Base-by-base conservation (phyloP, 1,140 invertebrate species). In the Drosophila kohkoa region DNA sequence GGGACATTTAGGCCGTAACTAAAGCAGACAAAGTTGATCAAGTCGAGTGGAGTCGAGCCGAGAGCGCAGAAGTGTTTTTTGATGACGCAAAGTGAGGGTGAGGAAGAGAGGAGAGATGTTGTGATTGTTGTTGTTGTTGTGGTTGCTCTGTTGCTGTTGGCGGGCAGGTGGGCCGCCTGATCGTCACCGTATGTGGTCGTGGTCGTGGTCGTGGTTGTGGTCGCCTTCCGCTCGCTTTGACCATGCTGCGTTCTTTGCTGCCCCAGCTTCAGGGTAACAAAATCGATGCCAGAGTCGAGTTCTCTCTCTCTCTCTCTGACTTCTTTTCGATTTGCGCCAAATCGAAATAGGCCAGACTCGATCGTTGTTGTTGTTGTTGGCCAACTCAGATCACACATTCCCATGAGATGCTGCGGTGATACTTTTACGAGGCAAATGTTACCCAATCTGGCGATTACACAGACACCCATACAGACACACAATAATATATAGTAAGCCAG, bases 371-470 rank as follows among this genome's bases (percentile, higher is more conserved):
- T 11, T 58, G 30, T 58, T 49, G 54, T 64, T 48, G 58, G 57
- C 66, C 66, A 70, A 25, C 20, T 55, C 59, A 49, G 69, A 65
- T 71, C 62, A 65, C 60, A 65, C 60, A 71, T 71, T 65, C 60
- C 51, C 69, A 71, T 68, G 46, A 11, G 41, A 28, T 16, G n/a
- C 15, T 38, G 41, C 65, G 59, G 82, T 85, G 81, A 81, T 85
- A 78, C 69, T 71, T 86, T 86, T 81, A 85, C 75, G 82, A 78
- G 48, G 70, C 45, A 57, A 81, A 81, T 86, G 82, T 86, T 85
- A 75, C 30, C 75, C 81, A 85, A 85, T 81, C 75, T 81, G 78
- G 81, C 81, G 66, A 83, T 82, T 73, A 76, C 76, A 83, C 76
- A 83, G 80, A 74, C 77, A 81, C 75, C 75, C 81, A 38, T 65